These are phyloP conservation scores for Elmis aenea DNA, from an alignment of 2,888 invertebrate genomes.

Conservation along the genomic window DNA sequence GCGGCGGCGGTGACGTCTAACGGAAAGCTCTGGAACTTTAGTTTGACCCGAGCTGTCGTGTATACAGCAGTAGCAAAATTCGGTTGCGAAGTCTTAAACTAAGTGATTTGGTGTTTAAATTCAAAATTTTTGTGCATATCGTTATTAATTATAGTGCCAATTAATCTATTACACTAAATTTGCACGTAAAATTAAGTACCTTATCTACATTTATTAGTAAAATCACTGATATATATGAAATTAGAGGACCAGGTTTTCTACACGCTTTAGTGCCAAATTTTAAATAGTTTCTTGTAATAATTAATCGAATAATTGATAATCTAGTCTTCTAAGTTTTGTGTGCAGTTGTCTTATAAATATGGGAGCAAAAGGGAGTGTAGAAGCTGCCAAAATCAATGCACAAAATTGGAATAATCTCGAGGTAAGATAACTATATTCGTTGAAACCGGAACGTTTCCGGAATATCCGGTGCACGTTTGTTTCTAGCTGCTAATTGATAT, in stretches of 20 bases:
- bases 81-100: slow-evolving; percentile 27
- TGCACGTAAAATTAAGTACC: too few relatives aligned
- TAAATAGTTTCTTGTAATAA: slow-evolving; percentile 1
- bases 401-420: slow-evolving; percentile 77
- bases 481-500: too few relatives aligned
- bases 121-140: slow-evolving; percentile 25
- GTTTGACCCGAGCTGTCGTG: slow-evolving; percentile 45
- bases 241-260: neutral
- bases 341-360: too few relatives aligned
- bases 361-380: slow-evolving; percentile 80
- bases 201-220: too few relatives aligned
- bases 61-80: slow-evolving; percentile 27
- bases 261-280: slow-evolving; percentile 15
- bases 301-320: too few relatives aligned
- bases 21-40: slow-evolving; percentile 39
- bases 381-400: slow-evolving; percentile 75
- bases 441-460: neutral
- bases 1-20: slow-evolving; percentile 33
- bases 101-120: slow-evolving; percentile 24
- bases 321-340: too few relatives aligned
- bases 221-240: too few relatives aligned
- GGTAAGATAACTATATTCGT: slow-evolving; percentile 61
- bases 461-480: neutral
- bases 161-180: too few relatives aligned
- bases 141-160: slow-evolving; percentile 24